Conservation (phyloP, 2,888 invertebrate species). For the Callinectes sapidus region DNA sequence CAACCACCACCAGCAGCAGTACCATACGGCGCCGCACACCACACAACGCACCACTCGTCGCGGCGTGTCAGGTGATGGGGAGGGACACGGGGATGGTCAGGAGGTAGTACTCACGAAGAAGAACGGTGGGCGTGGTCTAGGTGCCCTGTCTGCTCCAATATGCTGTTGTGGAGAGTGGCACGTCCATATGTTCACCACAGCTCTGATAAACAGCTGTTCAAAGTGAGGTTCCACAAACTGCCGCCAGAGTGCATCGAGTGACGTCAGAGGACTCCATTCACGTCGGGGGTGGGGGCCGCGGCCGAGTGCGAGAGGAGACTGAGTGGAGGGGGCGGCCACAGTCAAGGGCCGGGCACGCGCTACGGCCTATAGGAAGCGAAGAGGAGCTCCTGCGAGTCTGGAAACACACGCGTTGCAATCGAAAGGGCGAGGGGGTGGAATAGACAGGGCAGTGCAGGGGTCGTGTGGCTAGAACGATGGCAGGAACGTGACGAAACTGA, state of each 20-base stretch:
- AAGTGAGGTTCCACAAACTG: conserved; percentile 62
- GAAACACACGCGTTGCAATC: neutral
- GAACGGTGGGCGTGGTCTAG: conserved; percentile 39
- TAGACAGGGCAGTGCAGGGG: neutral
- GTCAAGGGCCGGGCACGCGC: neutral
- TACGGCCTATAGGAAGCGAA: neutral
- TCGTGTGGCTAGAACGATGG: neutral
- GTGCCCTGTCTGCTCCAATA: conserved; percentile 44
- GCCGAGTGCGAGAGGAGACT: neutral
- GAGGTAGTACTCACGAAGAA: conserved; percentile 43
- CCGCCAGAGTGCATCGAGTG: conserved; percentile 56
- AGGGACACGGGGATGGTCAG: neutral
- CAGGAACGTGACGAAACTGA: neutral
- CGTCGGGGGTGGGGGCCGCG: neutral
- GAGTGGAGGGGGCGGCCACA: neutral
- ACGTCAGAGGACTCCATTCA: conserved; percentile 62
- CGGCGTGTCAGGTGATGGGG: neutral
- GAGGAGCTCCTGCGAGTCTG: neutral
- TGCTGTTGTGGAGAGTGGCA: conserved; percentile 40
- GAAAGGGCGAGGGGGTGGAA: neutral
- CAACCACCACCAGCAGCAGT: neutral
- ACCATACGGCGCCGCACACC: conserved; percentile 21
- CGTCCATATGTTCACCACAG: conserved; percentile 65
- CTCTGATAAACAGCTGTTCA: conserved; percentile 64
- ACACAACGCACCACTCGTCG: neutral